Percentiles rank a stretch among this genome's conserved stretches.
Conservation (phyloP, 2,888 invertebrate genomes). For the Drosophila quinaria region DNA sequence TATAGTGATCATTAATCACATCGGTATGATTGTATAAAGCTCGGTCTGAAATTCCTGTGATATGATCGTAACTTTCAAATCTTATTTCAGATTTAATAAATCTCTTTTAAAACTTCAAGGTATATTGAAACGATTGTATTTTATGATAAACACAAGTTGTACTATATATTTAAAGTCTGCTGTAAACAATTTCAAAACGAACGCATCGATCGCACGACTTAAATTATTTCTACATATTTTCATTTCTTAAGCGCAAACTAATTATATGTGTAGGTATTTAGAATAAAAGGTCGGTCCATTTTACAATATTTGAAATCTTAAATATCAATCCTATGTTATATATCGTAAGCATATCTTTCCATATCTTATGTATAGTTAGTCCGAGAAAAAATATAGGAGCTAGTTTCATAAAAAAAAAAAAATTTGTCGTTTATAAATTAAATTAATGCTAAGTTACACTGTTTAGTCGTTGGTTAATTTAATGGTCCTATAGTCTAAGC, state of each 20-base stretch:
- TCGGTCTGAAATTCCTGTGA: too few species aligned
- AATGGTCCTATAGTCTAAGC: slow-evolving; percentile 24
- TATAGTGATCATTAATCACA: too few species aligned
- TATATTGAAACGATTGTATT: not conserved
- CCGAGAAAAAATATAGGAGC: slow-evolving; percentile 16
- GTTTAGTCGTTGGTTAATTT: slow-evolving; percentile 11
- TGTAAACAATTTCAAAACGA: slow-evolving; percentile 33
- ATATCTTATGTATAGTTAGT: slow-evolving; percentile 24
- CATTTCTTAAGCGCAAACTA: slow-evolving; percentile 25
- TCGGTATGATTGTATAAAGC: too few species aligned
- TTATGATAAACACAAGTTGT: slow-evolving; percentile 29
- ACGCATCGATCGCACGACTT: slow-evolving; percentile 31
- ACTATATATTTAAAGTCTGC: slow-evolving; percentile 43
- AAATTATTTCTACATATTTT: slow-evolving; percentile 23
- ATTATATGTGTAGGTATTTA: slow-evolving; percentile 3
- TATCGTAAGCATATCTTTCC: slow-evolving; percentile 3
- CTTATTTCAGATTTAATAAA: not conserved
- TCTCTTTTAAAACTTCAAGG: not conserved
- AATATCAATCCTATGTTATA: slow-evolving; percentile 9
- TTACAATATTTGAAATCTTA: slow-evolving; percentile 24
- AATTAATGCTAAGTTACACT: slow-evolving; percentile 24
- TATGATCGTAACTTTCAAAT: too few species aligned
- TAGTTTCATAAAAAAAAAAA: slow-evolving; percentile 30
- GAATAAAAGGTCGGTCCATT: slow-evolving; percentile 17
- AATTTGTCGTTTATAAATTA: slow-evolving; percentile 44